Base-by-base conservation (phyloP, 2,888 invertebrate genomes). In the Ophion obscuratus region DNA sequence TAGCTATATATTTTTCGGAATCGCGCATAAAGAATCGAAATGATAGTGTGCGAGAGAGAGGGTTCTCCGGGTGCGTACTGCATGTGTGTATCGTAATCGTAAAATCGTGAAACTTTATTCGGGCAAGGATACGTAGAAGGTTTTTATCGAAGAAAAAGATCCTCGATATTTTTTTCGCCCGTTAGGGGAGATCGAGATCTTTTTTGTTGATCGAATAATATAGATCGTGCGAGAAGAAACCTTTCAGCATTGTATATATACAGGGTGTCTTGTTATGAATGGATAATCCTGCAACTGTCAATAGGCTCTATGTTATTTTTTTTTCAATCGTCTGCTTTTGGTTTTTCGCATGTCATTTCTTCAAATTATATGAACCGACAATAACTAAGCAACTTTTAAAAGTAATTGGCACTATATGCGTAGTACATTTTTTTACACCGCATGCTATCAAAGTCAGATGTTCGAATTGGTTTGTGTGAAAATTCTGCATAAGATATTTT, bases 161-260 rank as follows among this genome's bases (percentile, higher is more conserved):
- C 71, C 31, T 20, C 31, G 64, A 66, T 47, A 78, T 83, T 79
- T 79, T 57, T 36, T 66, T 61, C 64, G 57, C 62, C 68, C 53
- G 68, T 80, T 53, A 27, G 78, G 67, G 78, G 62, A 78, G 85
- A 81, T 81, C 74, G 78, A 64, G 74, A 85, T 78, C 77, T 81
- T 79, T 47, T 80, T 70, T 74, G 71, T 77, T 67, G 81, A 81
- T 84, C 84, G 84, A 81, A 84, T 84, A 84, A 84, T 78, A 68
- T 78, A 73, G 84, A 81, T 81, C 84, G 73, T 76, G 76, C 68
- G 62, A 40, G 74, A 67, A 67, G 66, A n/a, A 68, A 67, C 40
- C 61, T 76, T 61, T 61, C 47, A 17, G n/a, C 47, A 47, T 14
- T 47, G 14, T 47, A 47, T 31, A 40, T 40, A 40, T 40, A 40